Base-by-base conservation (phyloP, 2,888 invertebrate species). In the Cephus nigrinus region DNA sequence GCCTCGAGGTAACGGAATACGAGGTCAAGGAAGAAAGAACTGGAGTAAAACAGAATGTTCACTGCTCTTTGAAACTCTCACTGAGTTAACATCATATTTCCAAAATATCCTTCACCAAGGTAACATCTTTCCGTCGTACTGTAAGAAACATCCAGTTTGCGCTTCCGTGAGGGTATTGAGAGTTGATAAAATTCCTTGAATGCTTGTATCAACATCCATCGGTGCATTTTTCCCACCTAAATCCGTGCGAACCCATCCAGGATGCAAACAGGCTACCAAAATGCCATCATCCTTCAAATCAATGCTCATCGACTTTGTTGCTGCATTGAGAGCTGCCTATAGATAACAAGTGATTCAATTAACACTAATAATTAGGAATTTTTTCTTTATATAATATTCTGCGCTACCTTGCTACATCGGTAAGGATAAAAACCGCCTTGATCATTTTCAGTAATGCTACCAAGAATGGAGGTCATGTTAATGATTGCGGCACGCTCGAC, bases 191-290 rank as follows among this genome's bases (percentile, higher is more conserved):
- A 98, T 95, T 31, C 93, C 93, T 0, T 88, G 88, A 9, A 95
- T 94, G 88, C 96, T 95, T 1, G 94, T 93, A 34, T 95, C 94
- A 1, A 96, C 92, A 76, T 95, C 95, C 55, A 97, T 92, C 0
- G 95, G 95, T 0, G 98, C 98, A 83, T 94, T 95, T 69, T 93
- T 91, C 5, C 98, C 98, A 5, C 98, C 98, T 96, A 98, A 96
- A 83, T 95, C 96, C 0, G 98, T 98, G 89, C 95, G 94, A 11
- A 98, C 97, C 98, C 98, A 98, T 3, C 98, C 98, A 0, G 98
- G 98, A 92, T 98, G 98, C 80, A 98, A 89, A 77, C 93, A 93
- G 0, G 95, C 93, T 1, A 95, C 96, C 31, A 97, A 88, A 82
- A 98, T 97, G 73, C 95, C 94, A 84, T 95, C 94, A 69, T 93